Evolutionary conservation across 2,113 vertebrate genomes (phyloP).

Genomic region (Callionymus lyra): DNA sequence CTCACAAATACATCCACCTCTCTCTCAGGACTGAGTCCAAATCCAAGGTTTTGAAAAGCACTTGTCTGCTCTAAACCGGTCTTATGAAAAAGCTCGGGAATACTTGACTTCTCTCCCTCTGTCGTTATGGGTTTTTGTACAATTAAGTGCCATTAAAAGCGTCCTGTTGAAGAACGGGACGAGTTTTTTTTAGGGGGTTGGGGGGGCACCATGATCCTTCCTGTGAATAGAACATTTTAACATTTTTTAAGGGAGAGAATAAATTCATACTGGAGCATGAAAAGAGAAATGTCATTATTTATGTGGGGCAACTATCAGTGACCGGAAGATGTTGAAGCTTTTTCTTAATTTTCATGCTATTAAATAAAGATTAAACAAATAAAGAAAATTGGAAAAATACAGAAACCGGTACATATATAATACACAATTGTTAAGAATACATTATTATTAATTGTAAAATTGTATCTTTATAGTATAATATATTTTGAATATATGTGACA

Average conservation of each 20-base stretch:
- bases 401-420: neutral
- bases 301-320: no score
- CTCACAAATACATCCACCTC: conserved; percentile 46
- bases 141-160: conserved; percentile 72
- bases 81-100: conserved; percentile 74
- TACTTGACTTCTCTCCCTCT: conserved; percentile 76
- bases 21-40: conserved; percentile 31
- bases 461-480: no score
- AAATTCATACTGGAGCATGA: conserved; percentile 38
- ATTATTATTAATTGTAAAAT: no score
- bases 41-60: conserved; percentile 73
- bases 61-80: conserved; percentile 75
- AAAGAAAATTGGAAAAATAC: no score
- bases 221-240: conserved; percentile 15
- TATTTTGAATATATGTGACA: no score
- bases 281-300: conserved; percentile 26
- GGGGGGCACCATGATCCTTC: conserved; percentile 23
- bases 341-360: no score
- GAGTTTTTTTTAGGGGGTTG: conserved; percentile 54
- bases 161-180: conserved; percentile 53
- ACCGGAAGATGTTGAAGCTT: no score
- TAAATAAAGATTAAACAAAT: no score
- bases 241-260: conserved; percentile 14
- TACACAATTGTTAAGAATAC: neutral
- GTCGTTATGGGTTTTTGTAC: conserved; percentile 69